Conservation (phyloP, 1,140 invertebrate genomes). For the Ceratina calcarata region DNA sequence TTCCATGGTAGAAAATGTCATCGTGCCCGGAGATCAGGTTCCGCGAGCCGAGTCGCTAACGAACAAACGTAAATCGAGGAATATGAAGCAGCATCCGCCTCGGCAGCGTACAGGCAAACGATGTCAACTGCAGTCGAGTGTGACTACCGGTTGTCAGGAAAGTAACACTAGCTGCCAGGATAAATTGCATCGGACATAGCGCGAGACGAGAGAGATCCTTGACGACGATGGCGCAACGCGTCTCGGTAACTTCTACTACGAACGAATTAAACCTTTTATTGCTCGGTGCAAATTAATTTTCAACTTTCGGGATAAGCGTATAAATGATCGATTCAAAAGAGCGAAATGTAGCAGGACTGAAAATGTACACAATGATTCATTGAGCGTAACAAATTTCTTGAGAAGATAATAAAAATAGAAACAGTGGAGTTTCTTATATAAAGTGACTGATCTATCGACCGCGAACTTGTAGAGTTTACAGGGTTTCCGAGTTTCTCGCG, state of each 20-base stretch:
- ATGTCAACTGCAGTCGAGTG: slow-evolving; percentile 63
- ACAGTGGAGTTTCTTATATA: no score
- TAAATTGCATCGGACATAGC: slow-evolving; percentile 54
- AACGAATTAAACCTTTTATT: no score
- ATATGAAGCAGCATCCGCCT: slow-evolving; percentile 37
- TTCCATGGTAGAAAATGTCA: slow-evolving; percentile 46
- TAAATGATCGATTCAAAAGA: no score
- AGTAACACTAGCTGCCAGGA: slow-evolving; percentile 52
- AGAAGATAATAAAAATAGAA: no score
- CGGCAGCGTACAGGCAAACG: slow-evolving; percentile 40
- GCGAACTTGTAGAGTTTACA: no score
- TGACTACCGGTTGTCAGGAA: slow-evolving; percentile 55
- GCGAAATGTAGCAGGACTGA: no score
- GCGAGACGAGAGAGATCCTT: slow-evolving; percentile 39
- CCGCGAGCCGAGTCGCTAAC: slow-evolving; percentile 34
- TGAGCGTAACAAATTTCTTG: no score
- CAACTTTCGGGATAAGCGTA: no score
- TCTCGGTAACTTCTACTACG: not conserved
- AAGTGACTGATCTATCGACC: no score
- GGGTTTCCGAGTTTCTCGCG: no score
- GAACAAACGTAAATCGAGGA: slow-evolving; percentile 52
- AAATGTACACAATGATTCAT: no score
- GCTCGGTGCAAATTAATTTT: no score
- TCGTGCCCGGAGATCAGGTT: slow-evolving; percentile 45
- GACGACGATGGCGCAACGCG: slow-evolving; percentile 37